These are phyloP conservation scores for Chymomyza procnemis DNA, from an alignment of 2,888 invertebrate genomes.

Conservation along the genomic window DNA sequence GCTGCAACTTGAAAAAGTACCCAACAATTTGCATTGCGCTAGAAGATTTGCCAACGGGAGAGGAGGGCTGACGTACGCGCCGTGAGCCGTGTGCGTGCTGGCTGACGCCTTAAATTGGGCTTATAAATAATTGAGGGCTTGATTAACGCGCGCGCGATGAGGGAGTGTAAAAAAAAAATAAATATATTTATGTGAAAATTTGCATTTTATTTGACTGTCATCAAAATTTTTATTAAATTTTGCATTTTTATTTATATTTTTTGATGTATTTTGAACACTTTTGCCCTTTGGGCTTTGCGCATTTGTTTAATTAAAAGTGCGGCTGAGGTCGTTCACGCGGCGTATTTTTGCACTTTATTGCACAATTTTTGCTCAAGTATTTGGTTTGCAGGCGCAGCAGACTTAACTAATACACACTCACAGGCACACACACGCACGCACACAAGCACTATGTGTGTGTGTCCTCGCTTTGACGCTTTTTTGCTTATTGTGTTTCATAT, in stretches of 20 bases:
- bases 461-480: not conserved
- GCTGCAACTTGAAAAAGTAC: not conserved
- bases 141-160: not conserved
- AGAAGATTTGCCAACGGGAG: not conserved
- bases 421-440: not conserved
- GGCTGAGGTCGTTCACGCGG: constrained; percentile 16
- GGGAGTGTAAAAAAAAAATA: too few species aligned
- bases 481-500: too few species aligned
- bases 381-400: constrained; percentile 5
- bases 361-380: constrained; percentile 8
- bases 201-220: not conserved
- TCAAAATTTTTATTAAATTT: constrained; percentile 15
- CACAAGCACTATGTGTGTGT: not conserved
- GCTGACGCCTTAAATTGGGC: not conserved
- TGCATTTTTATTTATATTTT: not conserved
- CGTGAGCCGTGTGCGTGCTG: too few species aligned
- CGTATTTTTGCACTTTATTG: constrained; percentile 24
- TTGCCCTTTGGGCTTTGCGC: not conserved
- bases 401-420: not conserved
- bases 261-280: not conserved
- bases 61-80: too few species aligned
- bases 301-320: not conserved
- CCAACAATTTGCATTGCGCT: not conserved
- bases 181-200: too few species aligned
- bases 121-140: constrained; percentile 11